These are phyloP conservation scores for Ophioninae sp. DNA, from an alignment of 2,888 invertebrate genomes.

Conservation along the genomic window DNA sequence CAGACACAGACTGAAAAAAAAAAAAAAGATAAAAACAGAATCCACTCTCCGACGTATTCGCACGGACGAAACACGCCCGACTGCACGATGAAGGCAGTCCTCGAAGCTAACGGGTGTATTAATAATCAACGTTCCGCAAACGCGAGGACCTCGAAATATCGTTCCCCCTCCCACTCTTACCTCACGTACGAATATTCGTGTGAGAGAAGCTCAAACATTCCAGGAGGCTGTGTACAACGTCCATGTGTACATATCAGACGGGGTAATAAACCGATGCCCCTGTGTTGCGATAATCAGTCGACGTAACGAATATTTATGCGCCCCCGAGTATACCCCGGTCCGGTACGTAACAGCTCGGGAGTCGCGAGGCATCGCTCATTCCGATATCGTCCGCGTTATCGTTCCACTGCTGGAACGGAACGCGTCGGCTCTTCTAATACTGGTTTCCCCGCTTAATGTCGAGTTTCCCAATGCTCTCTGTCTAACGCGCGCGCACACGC, in stretches of 20 bases:
- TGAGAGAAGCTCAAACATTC: background rate
- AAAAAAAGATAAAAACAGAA: conserved; percentile 28
- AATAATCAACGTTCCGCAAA: background rate
- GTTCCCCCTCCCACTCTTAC: background rate
- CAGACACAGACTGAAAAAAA: conserved; percentile 49
- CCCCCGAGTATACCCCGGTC: conserved; percentile 32
- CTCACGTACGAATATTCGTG: background rate
- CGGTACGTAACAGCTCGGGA: conserved; percentile 34
- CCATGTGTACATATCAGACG: conserved; percentile 35
- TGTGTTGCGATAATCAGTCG: conserved; percentile 64
- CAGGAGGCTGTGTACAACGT: background rate
- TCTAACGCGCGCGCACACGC: too few relatives aligned
- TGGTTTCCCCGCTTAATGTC: too few relatives aligned
- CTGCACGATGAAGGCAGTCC: too few relatives aligned
- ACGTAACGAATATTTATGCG: conserved; percentile 66
- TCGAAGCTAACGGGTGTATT: background rate
- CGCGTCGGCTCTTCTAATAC: conserved; percentile 36
- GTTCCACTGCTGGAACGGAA: conserved; percentile 56
- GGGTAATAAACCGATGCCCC: conserved; percentile 64
- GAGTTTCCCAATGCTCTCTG: conserved; percentile 7
- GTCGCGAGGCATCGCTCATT: conserved; percentile 63
- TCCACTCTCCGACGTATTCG: too few relatives aligned
- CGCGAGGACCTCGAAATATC: background rate
- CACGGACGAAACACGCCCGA: too few relatives aligned
- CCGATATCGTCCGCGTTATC: conserved; percentile 66